Conservation (phyloP, 2,797 vertebrate species). For the Yasuhikotakia modesta region DNA sequence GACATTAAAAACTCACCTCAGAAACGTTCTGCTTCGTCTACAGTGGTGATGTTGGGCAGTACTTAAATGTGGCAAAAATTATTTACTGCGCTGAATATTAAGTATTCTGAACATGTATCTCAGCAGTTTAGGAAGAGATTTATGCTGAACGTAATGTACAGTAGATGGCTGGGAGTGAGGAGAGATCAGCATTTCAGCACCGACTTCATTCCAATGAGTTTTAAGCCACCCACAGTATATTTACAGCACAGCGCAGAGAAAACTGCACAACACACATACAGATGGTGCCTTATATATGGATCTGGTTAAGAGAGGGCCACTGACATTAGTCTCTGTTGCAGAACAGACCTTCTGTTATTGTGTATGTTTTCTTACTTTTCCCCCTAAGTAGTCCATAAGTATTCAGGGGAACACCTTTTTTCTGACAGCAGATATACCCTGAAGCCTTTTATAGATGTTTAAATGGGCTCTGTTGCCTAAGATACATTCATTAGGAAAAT, state of each 20-base stretch:
- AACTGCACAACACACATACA: background rate
- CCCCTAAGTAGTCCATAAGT: conserved; percentile 42
- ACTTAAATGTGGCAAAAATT: conserved; percentile 40
- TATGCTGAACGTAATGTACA: conserved; percentile 38
- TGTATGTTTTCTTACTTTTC: conserved; percentile 42
- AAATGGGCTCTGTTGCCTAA: conserved; percentile 8
- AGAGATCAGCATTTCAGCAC: conserved; percentile 44
- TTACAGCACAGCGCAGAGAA: conserved; percentile 30
- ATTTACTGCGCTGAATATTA: conserved; percentile 47
- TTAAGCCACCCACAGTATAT: conserved; percentile 22
- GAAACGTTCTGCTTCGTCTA: conserved; percentile 6
- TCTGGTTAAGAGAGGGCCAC: conserved; percentile 28
- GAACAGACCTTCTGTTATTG: background rate
- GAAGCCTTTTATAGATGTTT: conserved; percentile 35
- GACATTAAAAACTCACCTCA: background rate
- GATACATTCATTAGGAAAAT: conserved; percentile 29
- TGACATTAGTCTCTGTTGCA: conserved; percentile 32
- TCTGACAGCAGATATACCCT: conserved; percentile 27
- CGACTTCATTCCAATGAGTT: conserved; percentile 11
- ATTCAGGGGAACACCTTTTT: conserved; percentile 40
- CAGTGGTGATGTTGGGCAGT: background rate
- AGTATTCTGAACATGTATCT: conserved; percentile 22
- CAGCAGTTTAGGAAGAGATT: conserved; percentile 37
- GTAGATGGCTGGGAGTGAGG: conserved; percentile 36
- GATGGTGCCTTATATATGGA: conserved; percentile 39